These are phyloP conservation scores for Lordiphosa andalusiaca DNA, from an alignment of 2,888 invertebrate species.

Conservation along the genomic window DNA sequence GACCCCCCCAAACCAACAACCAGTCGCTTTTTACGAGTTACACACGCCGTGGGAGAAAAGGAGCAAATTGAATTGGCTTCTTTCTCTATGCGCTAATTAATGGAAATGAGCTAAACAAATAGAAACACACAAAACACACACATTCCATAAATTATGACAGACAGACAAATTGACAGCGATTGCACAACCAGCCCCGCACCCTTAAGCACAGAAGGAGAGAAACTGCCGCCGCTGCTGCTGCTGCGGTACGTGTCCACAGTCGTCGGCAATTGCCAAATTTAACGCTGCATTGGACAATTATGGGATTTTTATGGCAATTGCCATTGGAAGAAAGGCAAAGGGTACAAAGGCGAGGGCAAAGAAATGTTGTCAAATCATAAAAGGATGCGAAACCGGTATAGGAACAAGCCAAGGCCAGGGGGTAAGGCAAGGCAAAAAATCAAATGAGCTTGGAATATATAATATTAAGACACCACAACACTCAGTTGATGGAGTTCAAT, in stretches of 20 bases:
- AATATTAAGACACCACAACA: too few species aligned
- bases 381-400: slow-evolving; percentile 22
- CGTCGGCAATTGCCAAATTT: slow-evolving; percentile 70
- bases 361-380: slow-evolving; percentile 67
- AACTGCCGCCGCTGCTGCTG: slow-evolving; percentile 5
- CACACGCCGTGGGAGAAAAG: slow-evolving; percentile 15
- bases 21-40: slow-evolving; percentile 19
- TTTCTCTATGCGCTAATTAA: slow-evolving; percentile 50
- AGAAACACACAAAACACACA: slow-evolving; percentile 18
- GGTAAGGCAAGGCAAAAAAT: slow-evolving; percentile 1
- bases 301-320: slow-evolving; percentile 74
- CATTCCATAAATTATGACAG: slow-evolving; percentile 46
- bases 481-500: too few species aligned
- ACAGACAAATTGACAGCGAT: slow-evolving; percentile 52
- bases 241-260: slow-evolving; percentile 30
- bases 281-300: slow-evolving; percentile 78
- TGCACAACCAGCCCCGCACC: slow-evolving; percentile 23
- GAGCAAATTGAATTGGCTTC: slow-evolving; percentile 20
- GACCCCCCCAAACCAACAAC: slow-evolving; percentile 9
- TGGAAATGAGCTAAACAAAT: slow-evolving; percentile 60
- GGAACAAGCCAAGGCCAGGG: slow-evolving; percentile 19
- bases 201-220: slow-evolving; percentile 18
- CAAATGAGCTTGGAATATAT: too few species aligned
- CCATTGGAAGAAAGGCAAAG: slow-evolving; percentile 38
- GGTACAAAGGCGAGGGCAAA: slow-evolving; percentile 34